These are phyloP conservation scores for Acomys russatus DNA, from an alignment of 2,797 vertebrate genomes.

Conservation along the genomic window DNA sequence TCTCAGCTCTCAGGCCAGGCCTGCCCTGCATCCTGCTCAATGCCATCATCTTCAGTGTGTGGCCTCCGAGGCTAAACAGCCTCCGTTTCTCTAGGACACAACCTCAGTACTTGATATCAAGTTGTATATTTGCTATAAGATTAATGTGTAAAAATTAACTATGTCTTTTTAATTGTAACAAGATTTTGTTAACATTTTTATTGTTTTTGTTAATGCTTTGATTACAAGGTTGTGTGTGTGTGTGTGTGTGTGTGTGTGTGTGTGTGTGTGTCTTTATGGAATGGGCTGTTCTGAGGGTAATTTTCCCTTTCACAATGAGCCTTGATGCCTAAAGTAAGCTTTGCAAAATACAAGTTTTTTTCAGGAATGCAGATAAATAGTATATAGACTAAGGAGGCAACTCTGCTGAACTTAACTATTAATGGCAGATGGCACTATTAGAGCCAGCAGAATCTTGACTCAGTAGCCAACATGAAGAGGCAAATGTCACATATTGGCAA, in stretches of 20 bases:
- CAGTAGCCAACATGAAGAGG: background rate
- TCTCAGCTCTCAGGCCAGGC: background rate
- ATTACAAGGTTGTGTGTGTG: background rate
- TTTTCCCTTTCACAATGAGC: background rate
- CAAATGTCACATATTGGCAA: background rate
- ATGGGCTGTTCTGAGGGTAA: background rate
- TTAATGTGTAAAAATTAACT: conserved; percentile 1
- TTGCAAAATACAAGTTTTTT: background rate
- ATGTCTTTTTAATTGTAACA: background rate
- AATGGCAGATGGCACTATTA: background rate
- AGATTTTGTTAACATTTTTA: conserved; percentile 18
- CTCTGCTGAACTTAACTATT: background rate
- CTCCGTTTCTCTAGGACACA: background rate
- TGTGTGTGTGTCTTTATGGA: background rate
- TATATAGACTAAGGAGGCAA: background rate
- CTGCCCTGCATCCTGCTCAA: background rate
- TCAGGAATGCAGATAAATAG: background rate
- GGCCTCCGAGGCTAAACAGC: background rate
- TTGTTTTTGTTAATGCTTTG: background rate
- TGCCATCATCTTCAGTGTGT: background rate
- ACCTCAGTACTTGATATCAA: background rate
- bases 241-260: background rate
- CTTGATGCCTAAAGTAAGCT: background rate
- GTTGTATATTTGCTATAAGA: background rate
- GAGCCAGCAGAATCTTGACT: background rate